Conservation (phyloP, 2,888 invertebrate genomes). For the Mechanitis mazaeus region DNA sequence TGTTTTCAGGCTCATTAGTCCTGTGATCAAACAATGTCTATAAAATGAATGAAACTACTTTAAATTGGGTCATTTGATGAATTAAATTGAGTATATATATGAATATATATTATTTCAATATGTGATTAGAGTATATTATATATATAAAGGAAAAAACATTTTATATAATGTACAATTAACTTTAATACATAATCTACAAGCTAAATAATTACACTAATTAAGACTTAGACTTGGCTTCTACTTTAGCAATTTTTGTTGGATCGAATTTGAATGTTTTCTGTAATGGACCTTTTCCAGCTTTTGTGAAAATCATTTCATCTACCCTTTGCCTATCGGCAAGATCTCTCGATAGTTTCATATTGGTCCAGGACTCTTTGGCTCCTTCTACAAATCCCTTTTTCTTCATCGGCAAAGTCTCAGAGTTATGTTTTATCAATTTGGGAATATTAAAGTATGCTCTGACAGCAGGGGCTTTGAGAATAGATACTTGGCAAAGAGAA, state of each 20-base stretch:
- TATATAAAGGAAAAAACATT: constrained; percentile 16
- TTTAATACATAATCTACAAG: constrained; percentile 37
- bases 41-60: no score
- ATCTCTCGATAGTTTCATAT: constrained; percentile 86
- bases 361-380: constrained; percentile 88
- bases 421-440: constrained; percentile 71
- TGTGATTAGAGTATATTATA: no score
- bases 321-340: constrained; percentile 84
- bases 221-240: constrained; percentile 77
- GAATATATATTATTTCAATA: no score
- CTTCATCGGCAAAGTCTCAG: constrained; percentile 79
- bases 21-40: no score
- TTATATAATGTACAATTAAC: constrained; percentile 27
- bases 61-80: background rate
- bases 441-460: constrained; percentile 87
- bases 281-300: constrained; percentile 90
- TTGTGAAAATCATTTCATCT: constrained; percentile 87
- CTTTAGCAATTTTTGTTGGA: constrained; percentile 79
- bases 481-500: constrained; percentile 86
- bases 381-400: constrained; percentile 87
- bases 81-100: background rate
- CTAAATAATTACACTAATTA: constrained; percentile 34
- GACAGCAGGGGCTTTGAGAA: constrained; percentile 85
- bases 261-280: constrained; percentile 92
- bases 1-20: no score